Evolutionary conservation across 2,888 invertebrate species (phyloP), one percentile per base, ranked within the genome.

Genomic region (Eremobia ochroleuca): DNA sequence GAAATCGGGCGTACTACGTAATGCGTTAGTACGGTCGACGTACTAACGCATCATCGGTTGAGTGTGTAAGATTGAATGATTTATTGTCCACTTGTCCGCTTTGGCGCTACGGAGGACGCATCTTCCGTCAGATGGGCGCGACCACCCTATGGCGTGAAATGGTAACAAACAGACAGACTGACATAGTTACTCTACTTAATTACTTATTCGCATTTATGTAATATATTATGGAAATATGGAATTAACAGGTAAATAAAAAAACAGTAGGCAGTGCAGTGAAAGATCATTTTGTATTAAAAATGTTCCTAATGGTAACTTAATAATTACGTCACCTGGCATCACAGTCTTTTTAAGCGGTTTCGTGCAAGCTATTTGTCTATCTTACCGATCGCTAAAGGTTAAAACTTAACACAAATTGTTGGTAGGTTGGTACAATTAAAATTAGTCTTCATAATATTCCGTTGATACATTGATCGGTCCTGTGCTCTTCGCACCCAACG

Each of bases 241-340:
- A 13, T 31, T 25, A 52, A n/a, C 34, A n/a, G n/a, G 6, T 64
- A 64, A 68, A 65, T 37, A 37, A 68, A 68, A 62, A 37, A 68
- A 4, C 21, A 21, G 21, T 37, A 68, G 34, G 11, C 34, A 64
- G n/a, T 34, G 11, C 34, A 64, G n/a, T 34, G 21, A 37, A 68
- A 34, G 5, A 67, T 6, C 18, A 37, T 37, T 64, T 64, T 37
- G 34, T 68, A 68, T 64, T 68, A 62, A 68, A 49, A 34, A 64
- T 68, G 18, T 31, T 59, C n/a, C 6, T 31, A 21, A 25, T n/a
- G n/a, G 11, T 34, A 64, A 21, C n/a, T n/a, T n/a, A 68, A 62
- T 31, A 64, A n/a, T 34, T 18, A 62, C 9, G 34, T 61, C 18
- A 18, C n/a, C 9, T n/a, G 58, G 31, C 58, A 55, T 58, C 25